These are phyloP conservation scores for Pseudolaguvia tuberculata DNA, from an alignment of 2,113 vertebrate genomes.

Conservation along the genomic window DNA sequence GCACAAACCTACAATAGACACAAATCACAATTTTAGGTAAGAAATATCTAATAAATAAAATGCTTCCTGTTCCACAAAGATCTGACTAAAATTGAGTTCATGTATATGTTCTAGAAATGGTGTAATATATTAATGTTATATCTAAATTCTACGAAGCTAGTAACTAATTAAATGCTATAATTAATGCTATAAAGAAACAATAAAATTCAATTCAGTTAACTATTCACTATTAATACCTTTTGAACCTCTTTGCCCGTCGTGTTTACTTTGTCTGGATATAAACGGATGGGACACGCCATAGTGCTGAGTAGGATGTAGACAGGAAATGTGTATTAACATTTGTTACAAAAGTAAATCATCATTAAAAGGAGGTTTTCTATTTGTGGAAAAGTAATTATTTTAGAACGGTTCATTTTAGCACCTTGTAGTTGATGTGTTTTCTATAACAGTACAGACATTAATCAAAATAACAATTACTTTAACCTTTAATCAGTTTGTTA, in stretches of 20 bases:
- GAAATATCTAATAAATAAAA: no score
- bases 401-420: not conserved
- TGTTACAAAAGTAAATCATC: not conserved
- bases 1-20: conserved; percentile 56
- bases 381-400: not conserved
- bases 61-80: no score
- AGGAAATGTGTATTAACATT: not conserved
- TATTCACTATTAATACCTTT: conserved; percentile 37
- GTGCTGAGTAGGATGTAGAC: conserved; percentile 46
- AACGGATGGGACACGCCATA: conserved; percentile 56
- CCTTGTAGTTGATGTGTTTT: not conserved
- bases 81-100: no score
- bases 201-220: not conserved
- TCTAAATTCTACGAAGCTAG: no score
- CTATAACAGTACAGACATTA: not conserved
- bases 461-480: not conserved
- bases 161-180: no score
- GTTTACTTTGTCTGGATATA: conserved; percentile 41
- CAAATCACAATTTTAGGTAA: no score
- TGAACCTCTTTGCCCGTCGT: not conserved
- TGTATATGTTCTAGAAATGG: no score
- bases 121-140: not conserved
- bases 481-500: not conserved
- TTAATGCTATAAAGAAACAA: not conserved
- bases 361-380: not conserved